Evolutionary conservation across 2,888 invertebrate genomes (phyloP), one percentile per base, ranked within the genome.

Genomic region (Laothoe populi): DNA sequence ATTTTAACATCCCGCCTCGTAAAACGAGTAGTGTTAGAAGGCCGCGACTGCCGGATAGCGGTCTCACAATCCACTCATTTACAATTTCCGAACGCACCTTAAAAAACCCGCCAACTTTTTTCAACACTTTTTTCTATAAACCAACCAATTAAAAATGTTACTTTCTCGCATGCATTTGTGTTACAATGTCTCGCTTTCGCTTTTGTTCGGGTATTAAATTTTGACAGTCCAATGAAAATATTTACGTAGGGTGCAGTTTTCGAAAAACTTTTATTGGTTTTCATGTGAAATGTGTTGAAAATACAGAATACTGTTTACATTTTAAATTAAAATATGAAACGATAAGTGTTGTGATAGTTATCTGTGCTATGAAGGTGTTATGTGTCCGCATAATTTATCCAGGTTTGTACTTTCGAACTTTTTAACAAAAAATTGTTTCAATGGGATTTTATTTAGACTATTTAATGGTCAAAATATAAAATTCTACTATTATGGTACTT

Each of bases 181-280:
- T 35, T 10, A 35, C 4, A 59, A 65, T 57, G 65, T 64, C 57
- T 64, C 64, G 68, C 72, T 71, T 62, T 74, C 73, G 65, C 72
- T 70, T 72, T 70, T 66, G 66, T 66, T 70, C 72, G 82, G 75
- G 60, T 83, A 77, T 76, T 75, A 73, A 81, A 78, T 83, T 87
- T 90, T 90, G 90, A 90, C 90, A 90, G 86, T 82, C 86, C 76
- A 60, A 79, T 81, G 80, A 84, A 86, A 86, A 85, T 86, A 85
- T 84, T 86, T 86, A 85, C 77, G 78, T 83, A 79, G 78, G 77
- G 78, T 83, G 81, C 80, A 77, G 74, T 78, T 72, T 67, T 61
- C 62, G 71, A 68, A 67, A 70, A 70, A 63, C 68, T 71, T 70
- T 69, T 38, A 45, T 65, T 63, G 42, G 66, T 64, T 63, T 65